Evolutionary conservation across 2,888 invertebrate species (phyloP).

Genomic region (Graphium colonna): DNA sequence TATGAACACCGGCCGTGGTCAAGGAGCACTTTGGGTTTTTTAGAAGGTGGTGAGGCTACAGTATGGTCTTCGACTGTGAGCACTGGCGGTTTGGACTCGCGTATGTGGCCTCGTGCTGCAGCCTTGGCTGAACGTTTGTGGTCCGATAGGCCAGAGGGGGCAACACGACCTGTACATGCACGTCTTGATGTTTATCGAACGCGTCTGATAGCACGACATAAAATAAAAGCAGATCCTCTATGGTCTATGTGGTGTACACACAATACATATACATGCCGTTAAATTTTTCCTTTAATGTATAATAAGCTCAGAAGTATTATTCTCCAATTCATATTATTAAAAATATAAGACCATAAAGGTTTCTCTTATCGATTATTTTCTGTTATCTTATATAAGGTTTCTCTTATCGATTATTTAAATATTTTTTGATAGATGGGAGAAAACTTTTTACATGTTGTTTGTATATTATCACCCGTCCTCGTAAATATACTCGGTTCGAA

Average conservation of each 20-base stretch:
- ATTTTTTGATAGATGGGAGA: no score
- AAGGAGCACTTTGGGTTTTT: conserved; percentile 50
- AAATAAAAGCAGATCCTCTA: conserved; percentile 81
- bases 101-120: conserved; percentile 90
- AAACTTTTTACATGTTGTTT: no score
- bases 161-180: conserved; percentile 79
- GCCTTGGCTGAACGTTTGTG: conserved; percentile 89
- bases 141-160: conserved; percentile 79
- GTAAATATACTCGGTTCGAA: no score
- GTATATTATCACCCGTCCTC: no score
- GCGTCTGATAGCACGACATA: conserved; percentile 78
- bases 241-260: conserved; percentile 88
- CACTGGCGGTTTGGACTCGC: conserved; percentile 83
- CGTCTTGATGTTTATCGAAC: conserved; percentile 83
- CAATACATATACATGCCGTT: conserved; percentile 83
- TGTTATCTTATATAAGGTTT: no score
- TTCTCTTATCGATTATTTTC: no score
- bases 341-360: no score
- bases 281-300: conserved; percentile 16
- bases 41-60: conserved; percentile 88
- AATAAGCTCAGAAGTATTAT: conserved; percentile 7
- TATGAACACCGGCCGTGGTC: conserved; percentile 88
- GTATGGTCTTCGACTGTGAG: conserved; percentile 89
- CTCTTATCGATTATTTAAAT: no score
- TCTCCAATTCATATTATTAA: background rate